Evolutionary conservation across 1,140 invertebrate species (phyloP).

Genomic region (Drosophila biarmipes): DNA sequence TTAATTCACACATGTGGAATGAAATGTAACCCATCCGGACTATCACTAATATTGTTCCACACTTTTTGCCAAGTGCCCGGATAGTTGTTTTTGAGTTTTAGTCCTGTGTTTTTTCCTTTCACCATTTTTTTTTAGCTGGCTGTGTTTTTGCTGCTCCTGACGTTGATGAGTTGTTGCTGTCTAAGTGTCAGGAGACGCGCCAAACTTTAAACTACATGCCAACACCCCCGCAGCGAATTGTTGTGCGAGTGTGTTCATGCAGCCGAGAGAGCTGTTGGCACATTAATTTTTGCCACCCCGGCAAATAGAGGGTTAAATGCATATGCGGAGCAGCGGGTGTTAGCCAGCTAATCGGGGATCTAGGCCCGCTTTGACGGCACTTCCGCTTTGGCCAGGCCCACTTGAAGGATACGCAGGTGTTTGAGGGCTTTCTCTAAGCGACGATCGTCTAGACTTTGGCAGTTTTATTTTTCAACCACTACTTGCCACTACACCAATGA

Average conservation of each 20-base stretch:
- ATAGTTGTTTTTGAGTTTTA: slow-evolving; percentile 43
- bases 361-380: slow-evolving; percentile 71
- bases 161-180: slow-evolving; percentile 83
- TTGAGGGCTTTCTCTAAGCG: slow-evolving; percentile 42
- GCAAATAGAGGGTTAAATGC: slow-evolving; percentile 10
- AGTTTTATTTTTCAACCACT: background rate
- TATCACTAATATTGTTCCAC: slow-evolving; percentile 75
- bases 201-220: slow-evolving; percentile 81
- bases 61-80: slow-evolving; percentile 48
- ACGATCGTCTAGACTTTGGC: slow-evolving; percentile 61
- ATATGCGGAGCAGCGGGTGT: background rate
- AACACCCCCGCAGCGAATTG: slow-evolving; percentile 69
- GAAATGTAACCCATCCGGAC: slow-evolving; percentile 55
- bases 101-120: slow-evolving; percentile 19
- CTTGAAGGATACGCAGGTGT: slow-evolving; percentile 66
- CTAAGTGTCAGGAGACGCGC: slow-evolving; percentile 80
- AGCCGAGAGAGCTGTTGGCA: slow-evolving; percentile 60
- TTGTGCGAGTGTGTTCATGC: slow-evolving; percentile 35
- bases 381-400: slow-evolving; percentile 53
- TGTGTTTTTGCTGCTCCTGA: slow-evolving; percentile 62
- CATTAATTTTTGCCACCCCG: slow-evolving; percentile 58
- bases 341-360: slow-evolving; percentile 63
- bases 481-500: too few relatives aligned
- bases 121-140: slow-evolving; percentile 8
- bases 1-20: slow-evolving; percentile 58